A percentile compares a stretch with the other conserved stretches of the same genome.
Conservation (phyloP, 1,140 invertebrate genomes). For the Magallana angulata region DNA sequence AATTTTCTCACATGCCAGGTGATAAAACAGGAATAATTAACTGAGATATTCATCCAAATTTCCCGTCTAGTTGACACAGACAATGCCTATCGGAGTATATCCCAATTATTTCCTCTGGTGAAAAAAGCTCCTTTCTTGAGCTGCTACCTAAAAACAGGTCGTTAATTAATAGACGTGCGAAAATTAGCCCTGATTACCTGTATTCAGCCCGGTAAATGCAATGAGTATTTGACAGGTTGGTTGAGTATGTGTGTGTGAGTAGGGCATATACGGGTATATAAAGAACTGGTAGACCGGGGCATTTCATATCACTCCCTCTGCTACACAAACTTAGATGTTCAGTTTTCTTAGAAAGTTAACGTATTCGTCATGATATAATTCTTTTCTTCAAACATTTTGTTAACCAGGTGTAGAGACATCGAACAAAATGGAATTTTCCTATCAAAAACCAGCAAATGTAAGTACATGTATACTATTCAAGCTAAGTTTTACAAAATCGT, state of each 20-base stretch:
- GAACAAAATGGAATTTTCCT: background rate
- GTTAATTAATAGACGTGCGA: conserved; percentile 21
- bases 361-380: too few relatives aligned
- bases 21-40: conserved; percentile 15
- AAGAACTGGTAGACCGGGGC: background rate
- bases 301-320: background rate
- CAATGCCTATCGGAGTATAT: background rate
- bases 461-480: background rate
- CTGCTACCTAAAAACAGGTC: background rate
- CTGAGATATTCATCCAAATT: background rate
- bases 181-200: background rate
- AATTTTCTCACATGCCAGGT: conserved; percentile 1
- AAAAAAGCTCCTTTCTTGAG: background rate
- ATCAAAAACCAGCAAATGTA: background rate
- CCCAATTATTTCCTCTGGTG: background rate
- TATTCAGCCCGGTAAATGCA: background rate
- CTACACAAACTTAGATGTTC: too few relatives aligned
- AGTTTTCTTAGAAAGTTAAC: too few relatives aligned
- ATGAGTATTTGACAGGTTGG: background rate
- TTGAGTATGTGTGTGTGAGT: background rate
- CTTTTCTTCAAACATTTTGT: too few relatives aligned
- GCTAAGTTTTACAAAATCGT: too few relatives aligned
- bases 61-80: conserved; percentile 14
- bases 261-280: background rate
- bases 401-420: background rate